phyloP scores from a whole-genome alignment of 2,888 invertebrate species.

The Trichopria drosophilae region DNA sequence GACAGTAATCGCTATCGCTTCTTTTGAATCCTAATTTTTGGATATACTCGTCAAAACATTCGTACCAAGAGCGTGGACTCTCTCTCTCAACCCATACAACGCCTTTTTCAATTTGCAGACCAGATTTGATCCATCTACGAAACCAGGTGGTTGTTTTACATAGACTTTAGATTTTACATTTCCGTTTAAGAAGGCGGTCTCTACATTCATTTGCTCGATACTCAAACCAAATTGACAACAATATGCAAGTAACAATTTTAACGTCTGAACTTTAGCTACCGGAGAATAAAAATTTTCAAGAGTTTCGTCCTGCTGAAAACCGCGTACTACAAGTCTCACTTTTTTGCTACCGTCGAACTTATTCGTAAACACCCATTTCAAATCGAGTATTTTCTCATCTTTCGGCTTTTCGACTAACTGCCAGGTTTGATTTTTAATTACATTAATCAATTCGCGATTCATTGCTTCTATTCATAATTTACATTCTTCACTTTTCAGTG shows the following conservation, averaged over 20 bases:
- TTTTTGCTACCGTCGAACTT: not conserved
- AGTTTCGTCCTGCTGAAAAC: conserved; percentile 1
- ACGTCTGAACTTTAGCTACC: too few species aligned
- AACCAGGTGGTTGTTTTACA: not conserved
- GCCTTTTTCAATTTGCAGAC: too few species aligned
- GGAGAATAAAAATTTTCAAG: conserved; percentile 1
- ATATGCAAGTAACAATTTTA: too few species aligned
- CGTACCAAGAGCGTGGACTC: conserved; percentile 12
- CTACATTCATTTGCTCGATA: not conserved
- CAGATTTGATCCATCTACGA: too few species aligned
- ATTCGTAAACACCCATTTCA: not conserved
- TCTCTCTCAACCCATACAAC: conserved; percentile 11
- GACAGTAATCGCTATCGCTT: conserved; percentile 13
- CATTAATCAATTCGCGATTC: not conserved
- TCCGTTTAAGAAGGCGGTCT: conserved; percentile 7
- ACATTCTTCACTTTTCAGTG: not conserved
- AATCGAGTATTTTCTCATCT: not conserved
- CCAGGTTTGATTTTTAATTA: conserved; percentile 3
- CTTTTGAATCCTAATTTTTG: conserved; percentile 2
- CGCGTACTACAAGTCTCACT: not conserved
- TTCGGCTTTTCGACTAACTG: too few species aligned
- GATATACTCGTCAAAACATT: conserved; percentile 12
- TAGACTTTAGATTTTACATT: conserved; percentile 4
- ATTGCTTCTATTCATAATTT: not conserved
- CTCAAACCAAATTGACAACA: conserved; percentile 6